A percentile compares a stretch with the other conserved stretches of the same genome.
phyloP scores from a whole-genome alignment of 2,888 invertebrate species.

The Phytoseiulus persimilis region DNA sequence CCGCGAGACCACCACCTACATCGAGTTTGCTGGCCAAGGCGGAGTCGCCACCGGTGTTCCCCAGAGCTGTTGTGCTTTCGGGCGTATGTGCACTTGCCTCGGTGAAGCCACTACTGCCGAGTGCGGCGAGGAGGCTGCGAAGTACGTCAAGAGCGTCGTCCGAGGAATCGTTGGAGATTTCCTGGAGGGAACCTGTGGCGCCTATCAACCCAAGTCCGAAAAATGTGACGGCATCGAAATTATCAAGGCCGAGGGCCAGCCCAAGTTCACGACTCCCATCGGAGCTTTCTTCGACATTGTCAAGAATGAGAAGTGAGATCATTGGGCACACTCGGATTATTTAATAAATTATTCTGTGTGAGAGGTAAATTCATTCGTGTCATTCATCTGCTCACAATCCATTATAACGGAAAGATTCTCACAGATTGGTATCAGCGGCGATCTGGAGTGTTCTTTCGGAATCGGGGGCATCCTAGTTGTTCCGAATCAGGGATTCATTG shows the following conservation, averaged over 20 bases:
- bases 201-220: neutral
- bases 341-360: slow-evolving; percentile 5
- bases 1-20: neutral
- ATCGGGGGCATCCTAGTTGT: too few relatives aligned
- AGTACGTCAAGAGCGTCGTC: slow-evolving; percentile 10
- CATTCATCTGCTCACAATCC: neutral
- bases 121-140: neutral
- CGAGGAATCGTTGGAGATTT: neutral
- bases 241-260: neutral
- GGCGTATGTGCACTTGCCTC: neutral
- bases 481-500: too few relatives aligned
- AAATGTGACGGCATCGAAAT: neutral
- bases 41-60: neutral
- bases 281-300: slow-evolving; percentile 12
- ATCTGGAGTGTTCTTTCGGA: too few relatives aligned
- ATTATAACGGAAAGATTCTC: too few relatives aligned
- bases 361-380: neutral
- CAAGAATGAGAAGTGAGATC: neutral
- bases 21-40: neutral
- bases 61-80: slow-evolving; percentile 12
- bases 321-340: neutral
- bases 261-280: neutral
- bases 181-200: neutral
- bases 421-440: too few relatives aligned
- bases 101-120: neutral